phyloP scores from a whole-genome alignment of 64 coral and sea anemone genomes.

The Stichodactyla mertensii region DNA sequence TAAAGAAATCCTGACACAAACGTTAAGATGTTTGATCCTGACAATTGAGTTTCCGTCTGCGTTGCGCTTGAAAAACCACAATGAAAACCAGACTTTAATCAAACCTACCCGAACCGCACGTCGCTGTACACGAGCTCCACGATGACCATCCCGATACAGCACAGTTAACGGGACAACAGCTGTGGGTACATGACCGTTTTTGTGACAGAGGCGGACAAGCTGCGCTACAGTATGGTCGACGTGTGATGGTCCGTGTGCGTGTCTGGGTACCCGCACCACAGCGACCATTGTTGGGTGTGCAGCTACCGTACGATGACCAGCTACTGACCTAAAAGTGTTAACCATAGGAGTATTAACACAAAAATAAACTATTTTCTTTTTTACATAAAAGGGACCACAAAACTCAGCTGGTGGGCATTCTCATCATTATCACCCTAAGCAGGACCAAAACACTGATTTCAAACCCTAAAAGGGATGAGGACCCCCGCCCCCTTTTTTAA shows the following conservation, averaged over 20 bases:
- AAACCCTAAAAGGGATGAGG: too few species aligned
- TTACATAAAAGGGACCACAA: too few species aligned
- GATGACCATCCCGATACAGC: constrained; percentile 46
- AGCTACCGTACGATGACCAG: constrained; percentile 64
- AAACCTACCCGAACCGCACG: constrained; percentile 71
- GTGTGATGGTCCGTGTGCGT: constrained; percentile 40
- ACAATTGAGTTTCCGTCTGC: too few species aligned
- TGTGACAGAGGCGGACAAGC: constrained; percentile 44
- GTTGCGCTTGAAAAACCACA: too few species aligned
- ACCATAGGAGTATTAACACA: constrained; percentile 32
- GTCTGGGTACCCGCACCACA: constrained; percentile 66
- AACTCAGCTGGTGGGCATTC: too few species aligned
- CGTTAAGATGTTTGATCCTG: too few species aligned
- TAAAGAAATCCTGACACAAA: too few species aligned
- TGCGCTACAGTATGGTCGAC: constrained; percentile 60
- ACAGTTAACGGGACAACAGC: constrained; percentile 87
- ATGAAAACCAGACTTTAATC: neutral
- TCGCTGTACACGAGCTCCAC: constrained; percentile 70
- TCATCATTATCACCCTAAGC: too few species aligned
- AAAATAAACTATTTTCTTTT: neutral
- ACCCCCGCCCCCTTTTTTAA: too few species aligned
- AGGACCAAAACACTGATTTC: too few species aligned
- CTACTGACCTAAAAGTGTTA: constrained; percentile 48
- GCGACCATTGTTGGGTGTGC: constrained; percentile 59
- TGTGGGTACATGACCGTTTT: constrained; percentile 62